These are phyloP conservation scores for Kryptopterus vitreolus DNA, from an alignment of 2,797 vertebrate species.

Conservation along the genomic window DNA sequence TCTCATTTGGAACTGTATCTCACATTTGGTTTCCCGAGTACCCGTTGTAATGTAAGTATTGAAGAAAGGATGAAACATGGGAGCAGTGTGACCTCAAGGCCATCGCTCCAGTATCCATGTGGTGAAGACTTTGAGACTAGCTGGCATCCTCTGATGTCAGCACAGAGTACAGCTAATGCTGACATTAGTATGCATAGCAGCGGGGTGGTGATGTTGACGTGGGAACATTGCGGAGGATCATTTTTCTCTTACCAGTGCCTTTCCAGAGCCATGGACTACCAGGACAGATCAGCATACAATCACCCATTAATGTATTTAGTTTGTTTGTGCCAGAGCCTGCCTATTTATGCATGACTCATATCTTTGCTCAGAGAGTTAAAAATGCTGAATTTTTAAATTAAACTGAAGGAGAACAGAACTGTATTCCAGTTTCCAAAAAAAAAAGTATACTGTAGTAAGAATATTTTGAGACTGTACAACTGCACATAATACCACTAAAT, in stretches of 20 bases:
- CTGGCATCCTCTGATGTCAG: constrained; percentile 29
- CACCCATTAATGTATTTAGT: constrained; percentile 9
- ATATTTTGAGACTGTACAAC: not conserved
- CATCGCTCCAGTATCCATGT: not conserved
- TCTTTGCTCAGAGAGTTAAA: not conserved
- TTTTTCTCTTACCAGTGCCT: constrained; percentile 31
- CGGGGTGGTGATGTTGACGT: constrained; percentile 13
- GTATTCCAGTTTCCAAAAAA: no score
- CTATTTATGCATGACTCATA: constrained; percentile 11
- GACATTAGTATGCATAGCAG: constrained; percentile 41
- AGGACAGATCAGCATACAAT: not conserved
- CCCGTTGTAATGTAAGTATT: not conserved
- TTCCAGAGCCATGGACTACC: constrained; percentile 8
- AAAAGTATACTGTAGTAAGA: not conserved
- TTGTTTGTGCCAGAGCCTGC: constrained; percentile 16
- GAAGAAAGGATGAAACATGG: not conserved
- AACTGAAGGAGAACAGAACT: not conserved
- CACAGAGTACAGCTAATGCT: constrained; percentile 34
- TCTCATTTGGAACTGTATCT: not conserved
- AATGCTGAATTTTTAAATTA: not conserved
- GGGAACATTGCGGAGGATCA: constrained; percentile 29
- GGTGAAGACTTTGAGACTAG: constrained; percentile 24
- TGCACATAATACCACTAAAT: not conserved
- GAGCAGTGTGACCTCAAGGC: constrained; percentile 11
- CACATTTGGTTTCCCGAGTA: not conserved